Evolutionary conservation across 2,888 invertebrate genomes (phyloP).

Genomic region (Tryphoninae sp.): DNA sequence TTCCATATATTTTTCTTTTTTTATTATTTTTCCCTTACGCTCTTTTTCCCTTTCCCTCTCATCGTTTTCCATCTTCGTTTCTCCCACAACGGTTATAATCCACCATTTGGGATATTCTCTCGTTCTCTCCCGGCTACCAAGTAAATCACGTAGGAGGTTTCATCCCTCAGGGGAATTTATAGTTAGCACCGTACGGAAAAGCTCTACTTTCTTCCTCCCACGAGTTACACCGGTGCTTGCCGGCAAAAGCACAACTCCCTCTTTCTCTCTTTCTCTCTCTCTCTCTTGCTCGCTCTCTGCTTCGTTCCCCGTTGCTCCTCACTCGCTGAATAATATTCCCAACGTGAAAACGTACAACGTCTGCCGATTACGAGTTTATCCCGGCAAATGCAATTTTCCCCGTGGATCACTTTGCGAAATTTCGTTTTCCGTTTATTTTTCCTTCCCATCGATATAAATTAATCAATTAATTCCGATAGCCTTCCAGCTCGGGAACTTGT

Average conservation of each 20-base stretch:
- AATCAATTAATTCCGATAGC: conserved; percentile 35
- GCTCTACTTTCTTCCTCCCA: conserved; percentile 15
- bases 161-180: conserved; percentile 70
- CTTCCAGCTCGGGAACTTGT: neutral
- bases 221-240: conserved; percentile 36
- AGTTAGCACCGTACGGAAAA: conserved; percentile 64
- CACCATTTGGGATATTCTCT: conserved; percentile 52
- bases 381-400: conserved; percentile 46
- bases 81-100: conserved; percentile 56
- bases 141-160: conserved; percentile 71
- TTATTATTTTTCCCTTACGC: conserved; percentile 22
- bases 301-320: conserved; percentile 20
- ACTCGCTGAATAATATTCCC: conserved; percentile 48
- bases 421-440: neutral
- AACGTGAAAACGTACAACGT: conserved; percentile 69
- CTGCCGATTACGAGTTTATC: conserved; percentile 44
- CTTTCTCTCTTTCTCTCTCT: conserved; percentile 4
- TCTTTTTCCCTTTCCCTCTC: conserved; percentile 49
- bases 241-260: conserved; percentile 63
- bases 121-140: conserved; percentile 56
- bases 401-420: conserved; percentile 25
- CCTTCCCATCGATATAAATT: conserved; percentile 7
- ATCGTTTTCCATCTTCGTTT: conserved; percentile 47
- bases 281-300: neutral
- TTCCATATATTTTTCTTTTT: conserved; percentile 8